phyloP scores from a whole-genome alignment of 2,797 vertebrate species.

The Enteromius unitaeniatus region DNA sequence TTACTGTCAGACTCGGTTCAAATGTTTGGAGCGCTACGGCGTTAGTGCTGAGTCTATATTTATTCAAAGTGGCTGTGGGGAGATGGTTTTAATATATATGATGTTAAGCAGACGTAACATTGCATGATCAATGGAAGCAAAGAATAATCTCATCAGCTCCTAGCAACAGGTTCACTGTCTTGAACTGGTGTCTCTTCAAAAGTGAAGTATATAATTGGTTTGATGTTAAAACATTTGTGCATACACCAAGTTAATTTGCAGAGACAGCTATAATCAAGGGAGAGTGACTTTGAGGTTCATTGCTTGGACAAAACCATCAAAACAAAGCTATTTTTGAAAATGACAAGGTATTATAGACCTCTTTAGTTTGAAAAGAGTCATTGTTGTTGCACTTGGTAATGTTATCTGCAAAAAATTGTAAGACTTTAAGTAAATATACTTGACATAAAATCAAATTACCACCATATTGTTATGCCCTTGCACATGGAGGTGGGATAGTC shows the following conservation, averaged over 20 bases:
- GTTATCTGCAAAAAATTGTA: not conserved
- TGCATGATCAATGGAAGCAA: conserved; percentile 12
- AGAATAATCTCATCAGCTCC: conserved; percentile 23
- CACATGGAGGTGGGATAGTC: not conserved
- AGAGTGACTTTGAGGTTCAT: not conserved
- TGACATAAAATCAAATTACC: not conserved
- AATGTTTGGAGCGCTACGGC: conserved; percentile 46
- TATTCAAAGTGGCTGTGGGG: conserved; percentile 21
- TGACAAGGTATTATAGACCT: not conserved
- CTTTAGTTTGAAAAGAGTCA: not conserved
- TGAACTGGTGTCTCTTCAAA: conserved; percentile 10
- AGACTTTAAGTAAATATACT: not conserved
- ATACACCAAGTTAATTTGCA: not conserved
- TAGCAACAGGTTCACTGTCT: conserved; percentile 30
- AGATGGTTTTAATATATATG: conserved; percentile 28
- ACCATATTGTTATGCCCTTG: not conserved
- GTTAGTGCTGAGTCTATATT: conserved; percentile 22
- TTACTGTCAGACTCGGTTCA: conserved; percentile 70
- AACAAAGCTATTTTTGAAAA: not conserved
- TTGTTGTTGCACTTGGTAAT: not conserved
- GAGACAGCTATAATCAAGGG: not conserved
- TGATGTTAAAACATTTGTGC: not conserved
- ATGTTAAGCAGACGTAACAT: not conserved
- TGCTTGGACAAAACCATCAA: not conserved
- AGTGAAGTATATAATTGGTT: conserved; percentile 19